phyloP scores from a whole-genome alignment of 2,113 vertebrate genomes.

The Martes martes region DNA sequence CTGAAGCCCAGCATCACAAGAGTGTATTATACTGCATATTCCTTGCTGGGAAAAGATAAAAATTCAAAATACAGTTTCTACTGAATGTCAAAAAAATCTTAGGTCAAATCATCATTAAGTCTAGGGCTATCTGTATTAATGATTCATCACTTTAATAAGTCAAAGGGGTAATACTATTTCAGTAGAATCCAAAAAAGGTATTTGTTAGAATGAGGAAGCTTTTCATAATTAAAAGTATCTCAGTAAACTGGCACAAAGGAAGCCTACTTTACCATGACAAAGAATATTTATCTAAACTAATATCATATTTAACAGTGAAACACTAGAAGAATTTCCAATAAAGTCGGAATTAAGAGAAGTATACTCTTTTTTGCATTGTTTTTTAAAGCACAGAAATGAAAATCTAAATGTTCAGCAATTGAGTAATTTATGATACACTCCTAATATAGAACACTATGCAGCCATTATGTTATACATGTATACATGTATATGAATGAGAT shows the following conservation, averaged over 20 bases:
- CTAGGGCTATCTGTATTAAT: neutral
- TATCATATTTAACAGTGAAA: conserved; percentile 22
- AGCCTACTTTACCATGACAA: neutral
- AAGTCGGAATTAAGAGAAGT: neutral
- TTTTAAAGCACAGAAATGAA: neutral
- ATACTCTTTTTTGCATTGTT: neutral
- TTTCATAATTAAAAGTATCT: neutral
- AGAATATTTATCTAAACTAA: neutral
- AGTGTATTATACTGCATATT: neutral
- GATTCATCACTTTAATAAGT: neutral
- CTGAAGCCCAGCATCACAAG: neutral
- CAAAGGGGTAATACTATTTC: neutral
- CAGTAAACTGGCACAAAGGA: neutral
- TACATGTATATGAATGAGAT: neutral
- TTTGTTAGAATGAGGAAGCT: neutral
- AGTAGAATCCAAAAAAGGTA: conserved; percentile 3
- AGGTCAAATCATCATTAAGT: neutral
- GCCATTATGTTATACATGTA: neutral
- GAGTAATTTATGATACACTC: neutral
- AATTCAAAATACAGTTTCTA: neutral
- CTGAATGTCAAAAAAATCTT: neutral
- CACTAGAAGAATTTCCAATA: neutral
- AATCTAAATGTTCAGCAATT: neutral
- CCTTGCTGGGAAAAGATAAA: neutral
- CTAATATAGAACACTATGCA: neutral